These are phyloP conservation scores for Drosophila antonietae DNA, from an alignment of 2,888 invertebrate species.

Conservation along the genomic window DNA sequence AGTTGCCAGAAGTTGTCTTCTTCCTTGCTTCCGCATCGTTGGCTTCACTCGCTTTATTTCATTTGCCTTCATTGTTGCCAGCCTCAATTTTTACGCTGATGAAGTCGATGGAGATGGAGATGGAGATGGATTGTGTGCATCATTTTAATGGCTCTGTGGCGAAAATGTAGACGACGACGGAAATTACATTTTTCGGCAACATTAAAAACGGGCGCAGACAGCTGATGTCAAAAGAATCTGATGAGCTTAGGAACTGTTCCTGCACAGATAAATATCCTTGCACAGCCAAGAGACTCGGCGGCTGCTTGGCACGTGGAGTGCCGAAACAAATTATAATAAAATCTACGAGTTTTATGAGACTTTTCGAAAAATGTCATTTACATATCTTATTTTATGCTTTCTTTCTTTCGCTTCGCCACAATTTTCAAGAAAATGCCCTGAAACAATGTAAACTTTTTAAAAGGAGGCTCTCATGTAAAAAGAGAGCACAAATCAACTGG, in stretches of 20 bases:
- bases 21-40: constrained; percentile 49
- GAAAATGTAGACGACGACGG: constrained; percentile 61
- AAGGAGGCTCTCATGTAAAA: neutral
- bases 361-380: constrained; percentile 75
- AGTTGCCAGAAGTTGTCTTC: neutral
- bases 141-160: constrained; percentile 60
- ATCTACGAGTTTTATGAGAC: constrained; percentile 70
- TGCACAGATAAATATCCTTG: constrained; percentile 1
- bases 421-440: neutral
- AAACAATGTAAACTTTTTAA: neutral
- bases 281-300: neutral
- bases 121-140: constrained; percentile 55
- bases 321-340: constrained; percentile 66
- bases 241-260: constrained; percentile 38
- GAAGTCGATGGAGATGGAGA: constrained; percentile 58
- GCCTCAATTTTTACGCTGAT: constrained; percentile 66
- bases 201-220: constrained; percentile 74
- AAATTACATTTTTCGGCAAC: constrained; percentile 81
- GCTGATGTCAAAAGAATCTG: constrained; percentile 72
- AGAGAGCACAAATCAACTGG: neutral
- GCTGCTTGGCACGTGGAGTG: neutral
- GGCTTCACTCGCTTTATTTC: constrained; percentile 29
- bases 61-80: constrained; percentile 38
- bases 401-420: constrained; percentile 8
- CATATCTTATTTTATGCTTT: constrained; percentile 75